Evolutionary conservation across 2,797 vertebrate species (phyloP).

Genomic region (Molossus alvarezi): DNA sequence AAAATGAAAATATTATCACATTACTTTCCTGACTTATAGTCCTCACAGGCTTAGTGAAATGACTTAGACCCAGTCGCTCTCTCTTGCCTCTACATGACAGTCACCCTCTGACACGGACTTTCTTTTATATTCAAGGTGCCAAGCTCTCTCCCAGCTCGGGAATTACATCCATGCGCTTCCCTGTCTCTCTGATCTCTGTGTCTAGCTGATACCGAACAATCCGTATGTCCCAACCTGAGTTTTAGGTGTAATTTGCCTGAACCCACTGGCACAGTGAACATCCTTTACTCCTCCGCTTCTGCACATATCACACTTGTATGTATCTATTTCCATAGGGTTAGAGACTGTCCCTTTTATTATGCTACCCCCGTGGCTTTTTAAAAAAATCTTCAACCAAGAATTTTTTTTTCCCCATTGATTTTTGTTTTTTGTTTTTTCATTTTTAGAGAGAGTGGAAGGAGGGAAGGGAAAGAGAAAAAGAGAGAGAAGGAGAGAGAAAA

Average conservation of each 20-base stretch:
- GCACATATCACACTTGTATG: accelerated
- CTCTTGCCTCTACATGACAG: not conserved
- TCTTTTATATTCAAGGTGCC: not conserved
- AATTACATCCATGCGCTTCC: not conserved
- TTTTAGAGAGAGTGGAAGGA: too few species aligned
- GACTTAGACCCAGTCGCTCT: not conserved
- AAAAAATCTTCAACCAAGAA: too few species aligned
- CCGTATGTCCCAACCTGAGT: not conserved
- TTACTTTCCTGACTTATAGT: not conserved
- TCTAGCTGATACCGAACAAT: not conserved
- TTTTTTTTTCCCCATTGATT: too few species aligned
- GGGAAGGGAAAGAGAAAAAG: too few species aligned
- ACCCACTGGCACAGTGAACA: not conserved
- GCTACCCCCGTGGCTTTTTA: not conserved
- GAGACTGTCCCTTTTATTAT: not conserved
- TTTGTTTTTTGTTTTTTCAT: too few species aligned
- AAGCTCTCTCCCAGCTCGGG: not conserved
- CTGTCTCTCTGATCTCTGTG: not conserved
- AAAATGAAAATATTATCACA: not conserved
- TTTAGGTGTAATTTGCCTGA: not conserved
- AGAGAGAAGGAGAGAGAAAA: too few species aligned
- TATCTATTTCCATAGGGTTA: not conserved
- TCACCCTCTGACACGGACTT: not conserved
- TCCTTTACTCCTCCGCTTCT: not conserved
- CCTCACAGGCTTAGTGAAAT: not conserved